phyloP scores from a whole-genome alignment of 2,113 vertebrate species.

The Mesitornis unicolor region DNA sequence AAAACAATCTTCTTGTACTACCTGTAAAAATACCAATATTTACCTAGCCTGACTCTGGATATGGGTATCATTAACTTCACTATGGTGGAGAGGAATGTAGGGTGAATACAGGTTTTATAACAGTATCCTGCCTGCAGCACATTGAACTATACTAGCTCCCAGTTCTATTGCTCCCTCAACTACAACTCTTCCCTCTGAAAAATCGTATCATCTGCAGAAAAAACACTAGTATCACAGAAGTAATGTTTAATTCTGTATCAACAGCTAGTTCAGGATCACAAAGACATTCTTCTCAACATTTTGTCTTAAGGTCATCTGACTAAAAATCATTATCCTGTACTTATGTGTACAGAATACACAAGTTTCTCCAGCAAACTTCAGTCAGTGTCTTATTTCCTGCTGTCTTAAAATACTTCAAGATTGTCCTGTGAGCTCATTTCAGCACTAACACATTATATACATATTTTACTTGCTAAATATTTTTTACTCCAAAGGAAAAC shows the following conservation, averaged over 20 bases:
- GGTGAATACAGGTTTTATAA: background rate
- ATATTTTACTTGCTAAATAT: background rate
- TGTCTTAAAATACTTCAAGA: background rate
- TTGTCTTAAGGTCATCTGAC: background rate
- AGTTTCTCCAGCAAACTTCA: background rate
- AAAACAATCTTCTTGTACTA: background rate
- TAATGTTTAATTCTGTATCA: background rate
- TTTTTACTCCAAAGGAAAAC: background rate
- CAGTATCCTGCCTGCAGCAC: background rate
- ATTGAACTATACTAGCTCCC: background rate
- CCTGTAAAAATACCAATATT: background rate
- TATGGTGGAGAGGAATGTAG: background rate
- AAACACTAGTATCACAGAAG: background rate
- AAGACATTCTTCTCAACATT: background rate
- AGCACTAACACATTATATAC: background rate
- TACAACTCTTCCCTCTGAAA: background rate
- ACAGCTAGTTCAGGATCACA: background rate
- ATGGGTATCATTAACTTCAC: background rate
- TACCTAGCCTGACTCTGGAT: background rate
- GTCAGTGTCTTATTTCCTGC: background rate
- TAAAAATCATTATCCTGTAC: background rate
- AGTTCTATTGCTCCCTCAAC: background rate
- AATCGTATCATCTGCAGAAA: background rate
- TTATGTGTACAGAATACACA: accelerated
- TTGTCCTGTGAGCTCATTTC: background rate